Base-by-base conservation (phyloP, 2,113 vertebrate genomes). In the Pyxicephalus adspersus region DNA sequence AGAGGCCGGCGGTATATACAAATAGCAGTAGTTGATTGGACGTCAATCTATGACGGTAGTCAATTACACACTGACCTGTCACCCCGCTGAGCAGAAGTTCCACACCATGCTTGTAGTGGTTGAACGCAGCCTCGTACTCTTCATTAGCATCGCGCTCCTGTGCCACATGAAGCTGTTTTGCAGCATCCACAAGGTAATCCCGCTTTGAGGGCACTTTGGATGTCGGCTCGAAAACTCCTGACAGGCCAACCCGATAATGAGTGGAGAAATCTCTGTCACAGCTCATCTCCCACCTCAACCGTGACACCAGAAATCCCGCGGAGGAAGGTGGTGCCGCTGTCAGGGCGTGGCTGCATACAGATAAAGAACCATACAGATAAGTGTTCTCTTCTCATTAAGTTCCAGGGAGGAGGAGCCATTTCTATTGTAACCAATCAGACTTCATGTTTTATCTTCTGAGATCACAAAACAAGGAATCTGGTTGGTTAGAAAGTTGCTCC, bases 91-190 rank as follows among this genome's bases (percentile, higher is more conserved):
- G 94, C 84, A 99, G 93, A 75, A 98, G 87, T 16, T 98, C 98
- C 85, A 99, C 96, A 0, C 98, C 95, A 0, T 98, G 99, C 91
- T 99, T 96, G 85, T 99, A 99, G 90, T 99, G 96, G 86, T 95
- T 97, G 91, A 99, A 99, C 63, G 98, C 96, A 1, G 97, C 98
- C 85, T 99, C 95, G 0, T 99, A 99, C 89, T 99, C 96, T 85
- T 98, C 98, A 5, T 94, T 96, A 76, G 97, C 95, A 29, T 99
- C 98, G 0, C 95, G 90, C 90, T 99, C 98, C 90, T 98, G 90
- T 0, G 97, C 97, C 94, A 98, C 94, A 70, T 88, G 96, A 85
- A 99, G 97, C 91, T 99, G 97, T 54, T 96, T 95, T 86, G 97
- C 97, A 0, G 97, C 97, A 63, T 98, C 97, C 85, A 99, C 91